Percentiles rank a stretch among this genome's conserved stretches.
Conservation (phyloP, 2,113 vertebrate genomes). For the Ctenodactylus gundi region DNA sequence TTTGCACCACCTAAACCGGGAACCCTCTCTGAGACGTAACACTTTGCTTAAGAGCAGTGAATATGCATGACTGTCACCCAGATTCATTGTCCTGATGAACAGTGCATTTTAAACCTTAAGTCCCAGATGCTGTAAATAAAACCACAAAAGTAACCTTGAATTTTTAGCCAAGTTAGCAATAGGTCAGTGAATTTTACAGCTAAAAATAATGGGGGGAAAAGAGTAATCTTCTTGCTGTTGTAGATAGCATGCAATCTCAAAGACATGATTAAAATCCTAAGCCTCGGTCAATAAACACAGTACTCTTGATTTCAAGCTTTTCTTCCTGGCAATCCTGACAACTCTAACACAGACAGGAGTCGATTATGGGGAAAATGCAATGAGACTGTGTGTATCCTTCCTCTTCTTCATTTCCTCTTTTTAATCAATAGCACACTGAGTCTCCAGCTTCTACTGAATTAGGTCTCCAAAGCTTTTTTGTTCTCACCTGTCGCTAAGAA, state of each 20-base stretch:
- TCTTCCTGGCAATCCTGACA: conserved; percentile 76
- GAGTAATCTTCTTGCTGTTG: conserved; percentile 71
- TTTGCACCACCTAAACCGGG: neutral
- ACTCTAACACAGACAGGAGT: conserved; percentile 75
- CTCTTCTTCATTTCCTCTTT: conserved; percentile 64
- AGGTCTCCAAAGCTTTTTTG: conserved; percentile 86
- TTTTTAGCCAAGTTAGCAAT: conserved; percentile 54
- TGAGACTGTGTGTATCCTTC: conserved; percentile 62
- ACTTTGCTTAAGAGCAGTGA: neutral
- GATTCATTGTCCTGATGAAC: neutral
- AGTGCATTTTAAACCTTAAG: conserved; percentile 17
- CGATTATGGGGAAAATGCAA: conserved; percentile 81
- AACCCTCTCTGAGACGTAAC: neutral
- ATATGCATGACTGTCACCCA: neutral
- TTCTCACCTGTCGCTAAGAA: conserved; percentile 86
- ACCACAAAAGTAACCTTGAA: conserved; percentile 30
- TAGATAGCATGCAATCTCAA: conserved; percentile 73
- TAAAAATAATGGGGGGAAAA: conserved; percentile 63
- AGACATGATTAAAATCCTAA: conserved; percentile 76
- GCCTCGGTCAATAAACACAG: conserved; percentile 76
- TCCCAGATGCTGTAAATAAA: neutral
- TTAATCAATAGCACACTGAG: conserved; percentile 80
- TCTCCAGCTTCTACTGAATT: conserved; percentile 83
- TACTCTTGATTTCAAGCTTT: conserved; percentile 68
- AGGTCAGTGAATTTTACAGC: neutral